Evolutionary conservation across 2,113 vertebrate species (phyloP).

Genomic region (Pseudorasbora parva): DNA sequence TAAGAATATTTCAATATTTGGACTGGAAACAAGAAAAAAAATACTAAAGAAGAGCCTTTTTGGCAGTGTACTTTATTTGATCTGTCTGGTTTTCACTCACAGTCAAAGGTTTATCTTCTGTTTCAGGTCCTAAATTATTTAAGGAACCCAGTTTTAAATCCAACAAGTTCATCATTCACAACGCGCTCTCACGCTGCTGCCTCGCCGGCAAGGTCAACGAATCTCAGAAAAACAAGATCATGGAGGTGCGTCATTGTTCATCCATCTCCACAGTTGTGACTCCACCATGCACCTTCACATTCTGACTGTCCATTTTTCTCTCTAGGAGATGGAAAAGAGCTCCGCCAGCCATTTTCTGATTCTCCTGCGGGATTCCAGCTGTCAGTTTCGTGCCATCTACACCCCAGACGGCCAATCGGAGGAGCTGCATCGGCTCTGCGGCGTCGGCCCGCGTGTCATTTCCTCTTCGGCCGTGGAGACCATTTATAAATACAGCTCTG

Average conservation of each 20-base stretch:
- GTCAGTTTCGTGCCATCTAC: conserved; percentile 91
- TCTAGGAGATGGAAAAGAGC: conserved; percentile 90
- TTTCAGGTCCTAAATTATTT: conserved; percentile 85
- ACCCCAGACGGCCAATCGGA: conserved; percentile 74
- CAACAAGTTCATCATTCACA: conserved; percentile 93
- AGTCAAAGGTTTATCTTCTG: neutral
- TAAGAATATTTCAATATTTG: too few relatives aligned
- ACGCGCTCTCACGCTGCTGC: conserved; percentile 89
- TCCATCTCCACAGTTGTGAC: neutral
- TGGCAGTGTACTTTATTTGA: neutral
- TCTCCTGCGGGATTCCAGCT: conserved; percentile 87
- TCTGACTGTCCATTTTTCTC: neutral
- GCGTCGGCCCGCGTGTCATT: conserved; percentile 81
- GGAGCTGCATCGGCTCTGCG: conserved; percentile 81
- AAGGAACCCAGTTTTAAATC: conserved; percentile 94
- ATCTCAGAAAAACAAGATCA: conserved; percentile 86
- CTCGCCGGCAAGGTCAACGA: conserved; percentile 92
- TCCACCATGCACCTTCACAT: neutral
- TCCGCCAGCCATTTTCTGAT: conserved; percentile 91
- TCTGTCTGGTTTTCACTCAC: neutral
- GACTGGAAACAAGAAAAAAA: too few relatives aligned
- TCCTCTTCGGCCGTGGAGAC: conserved; percentile 81
- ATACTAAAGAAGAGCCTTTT: too few relatives aligned
- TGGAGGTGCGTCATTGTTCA: conserved; percentile 76
- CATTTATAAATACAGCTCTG: conserved; percentile 92